These are phyloP conservation scores for rabbit (Oryctolagus cuniculus) DNA, from an alignment of 2,113 vertebrate genomes.

Conservation along the genomic window DNA sequence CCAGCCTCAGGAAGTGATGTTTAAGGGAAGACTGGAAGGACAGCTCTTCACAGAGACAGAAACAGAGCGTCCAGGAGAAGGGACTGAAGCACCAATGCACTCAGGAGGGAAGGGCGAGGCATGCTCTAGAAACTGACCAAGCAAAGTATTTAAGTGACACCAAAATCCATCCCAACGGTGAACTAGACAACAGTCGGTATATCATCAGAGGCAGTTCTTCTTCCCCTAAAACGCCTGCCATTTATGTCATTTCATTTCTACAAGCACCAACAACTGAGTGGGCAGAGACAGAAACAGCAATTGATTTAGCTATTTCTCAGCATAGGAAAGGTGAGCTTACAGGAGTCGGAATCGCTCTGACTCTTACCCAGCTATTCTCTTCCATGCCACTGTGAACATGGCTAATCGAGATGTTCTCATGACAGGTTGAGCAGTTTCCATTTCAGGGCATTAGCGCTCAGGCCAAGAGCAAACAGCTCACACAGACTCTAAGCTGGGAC, in stretches of 20 bases:
- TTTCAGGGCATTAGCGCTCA: not conserved
- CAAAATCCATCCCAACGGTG: not conserved
- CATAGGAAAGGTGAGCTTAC: not conserved
- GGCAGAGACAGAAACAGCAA: constrained; percentile 51
- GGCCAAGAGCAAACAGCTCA: not conserved
- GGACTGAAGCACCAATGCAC: not conserved
- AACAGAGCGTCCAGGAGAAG: not conserved
- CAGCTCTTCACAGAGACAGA: not conserved
- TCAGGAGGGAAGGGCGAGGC: not conserved
- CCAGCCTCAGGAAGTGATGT: not conserved
- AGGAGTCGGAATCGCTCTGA: not conserved
- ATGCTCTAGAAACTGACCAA: constrained; percentile 11
- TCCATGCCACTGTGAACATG: not conserved
- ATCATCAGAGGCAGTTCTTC: constrained; percentile 3
- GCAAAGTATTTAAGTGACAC: constrained; percentile 50
- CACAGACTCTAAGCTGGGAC: not conserved
- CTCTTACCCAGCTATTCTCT: not conserved
- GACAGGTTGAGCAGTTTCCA: not conserved
- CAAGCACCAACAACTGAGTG: constrained; percentile 20
- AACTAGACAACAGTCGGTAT: not conserved
- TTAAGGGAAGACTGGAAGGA: constrained; percentile 30
- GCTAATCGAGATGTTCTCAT: not conserved
- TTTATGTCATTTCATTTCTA: constrained; percentile 66
- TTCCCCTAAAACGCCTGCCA: constrained; percentile 50
- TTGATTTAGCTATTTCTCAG: constrained; percentile 49